Conservation (phyloP, 2,888 invertebrate genomes). For the Panopea generosa region DNA sequence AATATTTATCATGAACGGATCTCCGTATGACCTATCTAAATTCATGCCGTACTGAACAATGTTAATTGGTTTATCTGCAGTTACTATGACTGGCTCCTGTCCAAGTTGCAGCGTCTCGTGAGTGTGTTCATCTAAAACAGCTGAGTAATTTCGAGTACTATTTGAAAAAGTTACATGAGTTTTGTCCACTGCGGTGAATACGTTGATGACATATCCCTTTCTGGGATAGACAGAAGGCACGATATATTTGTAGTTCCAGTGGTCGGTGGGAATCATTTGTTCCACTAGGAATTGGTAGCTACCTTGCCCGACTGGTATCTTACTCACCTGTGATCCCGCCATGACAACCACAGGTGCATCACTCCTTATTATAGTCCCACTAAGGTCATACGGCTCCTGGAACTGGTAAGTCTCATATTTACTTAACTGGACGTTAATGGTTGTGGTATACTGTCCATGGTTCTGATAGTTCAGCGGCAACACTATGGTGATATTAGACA, state of each 20-base stretch:
- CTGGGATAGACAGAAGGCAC: constrained; percentile 4
- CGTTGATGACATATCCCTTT: not conserved
- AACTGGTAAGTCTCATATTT: constrained; percentile 2
- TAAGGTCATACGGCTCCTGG: not conserved
- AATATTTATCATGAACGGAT: constrained; percentile 5
- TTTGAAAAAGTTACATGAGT: not conserved
- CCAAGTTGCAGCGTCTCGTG: not conserved
- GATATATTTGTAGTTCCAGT: constrained; percentile 5
- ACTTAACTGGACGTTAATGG: not conserved
- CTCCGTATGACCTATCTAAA: not conserved
- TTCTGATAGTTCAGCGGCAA: not conserved
- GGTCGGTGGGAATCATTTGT: constrained; percentile 7
- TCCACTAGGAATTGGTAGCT: not conserved
- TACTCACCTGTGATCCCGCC: not conserved
- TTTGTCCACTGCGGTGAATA: constrained; percentile 1
- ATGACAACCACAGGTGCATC: constrained; percentile 6
- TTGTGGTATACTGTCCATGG: not conserved
- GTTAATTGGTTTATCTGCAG: not conserved
- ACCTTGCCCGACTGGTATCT: not conserved
- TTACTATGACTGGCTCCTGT: not conserved
- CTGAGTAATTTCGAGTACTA: not conserved
- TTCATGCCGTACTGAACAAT: not conserved
- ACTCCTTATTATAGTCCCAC: constrained; percentile 3
- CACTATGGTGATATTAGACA: not conserved
- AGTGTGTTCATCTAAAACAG: not conserved